Base-by-base conservation (phyloP, 2,113 vertebrate species). In the Osmerus eperlanus region DNA sequence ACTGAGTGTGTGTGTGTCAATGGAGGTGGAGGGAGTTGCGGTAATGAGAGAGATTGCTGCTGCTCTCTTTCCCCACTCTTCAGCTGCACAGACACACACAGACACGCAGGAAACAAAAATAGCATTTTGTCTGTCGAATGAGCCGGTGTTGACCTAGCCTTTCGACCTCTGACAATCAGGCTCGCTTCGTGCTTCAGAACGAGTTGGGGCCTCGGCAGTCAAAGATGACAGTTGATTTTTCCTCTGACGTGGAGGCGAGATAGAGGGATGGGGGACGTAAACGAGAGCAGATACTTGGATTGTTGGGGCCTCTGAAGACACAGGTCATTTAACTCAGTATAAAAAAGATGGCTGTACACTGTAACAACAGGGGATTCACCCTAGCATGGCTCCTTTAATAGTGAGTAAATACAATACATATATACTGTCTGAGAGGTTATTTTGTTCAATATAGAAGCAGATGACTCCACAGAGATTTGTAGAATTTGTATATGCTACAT, bases 81-180 rank as follows among this genome's bases (percentile, higher is more conserved):
- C 91, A 92, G 92, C 93, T 87, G 93, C 91, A 47, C 41, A 47
- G 2, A 47, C 41, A 47, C 41, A 47, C 8, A 47, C 8, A 47
- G 41, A 47, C 41, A 12, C 92, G 93, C 89, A 87, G 91, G 94
- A 95, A 95, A 94, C 93, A 95, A 95, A 98, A 96, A 96, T 96
- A 96, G 94, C 94, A 65, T 93, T 94, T 94, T 91, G 94, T 92
- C 93, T 97, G 94, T 96, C 73, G 89, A 95, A 96, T 93, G 93
- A 95, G 94, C 70, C 3, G 87, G 89, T 88, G 91, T 91, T 96
- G 95, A 97, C 96, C 96, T 95, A 93, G 91, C 92, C 94, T 95
- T 92, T 94, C 94, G 94, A 99, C 96, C 96, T 93, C 94, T 95
- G 94, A 93, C 94, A 93, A 98, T 97, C 94, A 95, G 95, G 95